Evolutionary conservation across 2,888 invertebrate genomes (phyloP).

Genomic region (Folsomia candida): DNA sequence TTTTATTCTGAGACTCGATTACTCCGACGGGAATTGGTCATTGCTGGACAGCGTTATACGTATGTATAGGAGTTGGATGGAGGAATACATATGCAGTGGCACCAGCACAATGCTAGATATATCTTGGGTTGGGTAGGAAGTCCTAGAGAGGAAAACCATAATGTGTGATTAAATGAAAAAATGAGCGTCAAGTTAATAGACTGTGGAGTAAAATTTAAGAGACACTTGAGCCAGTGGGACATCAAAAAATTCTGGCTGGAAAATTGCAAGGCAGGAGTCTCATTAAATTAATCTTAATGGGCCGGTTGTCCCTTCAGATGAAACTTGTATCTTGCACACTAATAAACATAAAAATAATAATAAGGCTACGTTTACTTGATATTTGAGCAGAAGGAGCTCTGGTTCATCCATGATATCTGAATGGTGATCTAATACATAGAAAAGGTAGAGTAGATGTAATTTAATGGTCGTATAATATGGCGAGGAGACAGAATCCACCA

Average conservation of each 20-base stretch:
- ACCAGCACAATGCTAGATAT: too few species aligned
- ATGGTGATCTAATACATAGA: slow-evolving; percentile 19
- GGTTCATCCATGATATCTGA: slow-evolving; percentile 14
- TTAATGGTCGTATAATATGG: slow-evolving; percentile 44
- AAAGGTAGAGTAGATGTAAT: slow-evolving; percentile 29
- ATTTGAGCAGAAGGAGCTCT: slow-evolving; percentile 11
- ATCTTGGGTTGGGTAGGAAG: not conserved
- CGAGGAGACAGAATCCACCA: slow-evolving; percentile 25
- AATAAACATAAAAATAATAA: slow-evolving; percentile 22
- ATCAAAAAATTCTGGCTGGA: slow-evolving; percentile 24
- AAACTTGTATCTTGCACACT: not conserved
- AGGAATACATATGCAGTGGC: too few species aligned
- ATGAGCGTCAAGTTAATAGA: slow-evolving; percentile 36
- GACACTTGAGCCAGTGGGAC: slow-evolving; percentile 40
- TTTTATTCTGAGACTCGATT: too few species aligned
- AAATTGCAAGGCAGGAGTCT: slow-evolving; percentile 45
- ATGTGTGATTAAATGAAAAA: slow-evolving; percentile 37
- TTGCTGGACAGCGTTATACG: too few species aligned
- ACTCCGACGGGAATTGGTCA: too few species aligned
- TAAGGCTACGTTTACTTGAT: slow-evolving; percentile 14
- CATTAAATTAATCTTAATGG: slow-evolving; percentile 46
- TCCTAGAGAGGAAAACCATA: slow-evolving; percentile 31
- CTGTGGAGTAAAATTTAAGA: slow-evolving; percentile 39
- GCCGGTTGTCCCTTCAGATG: slow-evolving; percentile 11
- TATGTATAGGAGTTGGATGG: too few species aligned